phyloP scores from a whole-genome alignment of 2,888 invertebrate genomes.

The Sthenelais limicola region DNA sequence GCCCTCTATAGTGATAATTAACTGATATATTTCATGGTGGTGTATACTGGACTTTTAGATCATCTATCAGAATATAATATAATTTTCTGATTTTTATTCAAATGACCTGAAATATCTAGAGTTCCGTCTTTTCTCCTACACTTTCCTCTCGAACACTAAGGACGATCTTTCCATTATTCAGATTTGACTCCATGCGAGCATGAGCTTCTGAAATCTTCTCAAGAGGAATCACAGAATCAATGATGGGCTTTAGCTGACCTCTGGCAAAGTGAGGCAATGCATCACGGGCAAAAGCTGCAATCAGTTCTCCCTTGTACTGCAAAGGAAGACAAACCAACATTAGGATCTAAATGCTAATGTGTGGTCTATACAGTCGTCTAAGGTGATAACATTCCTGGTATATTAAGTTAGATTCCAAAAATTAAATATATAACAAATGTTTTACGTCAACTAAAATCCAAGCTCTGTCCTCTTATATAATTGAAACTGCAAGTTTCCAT shows the following conservation, averaged over 20 bases:
- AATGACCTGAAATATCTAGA: constrained; percentile 48
- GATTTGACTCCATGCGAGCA: constrained; percentile 65
- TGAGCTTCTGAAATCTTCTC: constrained; percentile 66
- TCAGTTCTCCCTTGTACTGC: constrained; percentile 69
- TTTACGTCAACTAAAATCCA: no score
- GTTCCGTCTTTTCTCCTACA: constrained; percentile 44
- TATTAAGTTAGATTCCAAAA: no score
- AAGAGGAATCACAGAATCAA: constrained; percentile 63
- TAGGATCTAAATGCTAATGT: not conserved
- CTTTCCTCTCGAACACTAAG: constrained; percentile 56
- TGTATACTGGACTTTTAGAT: no score
- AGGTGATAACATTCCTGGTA: no score
- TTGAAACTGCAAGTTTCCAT: no score
- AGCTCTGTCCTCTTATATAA: no score
- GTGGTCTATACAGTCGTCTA: no score
- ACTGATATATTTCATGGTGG: no score
- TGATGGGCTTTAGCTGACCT: constrained; percentile 62
- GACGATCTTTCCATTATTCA: constrained; percentile 69
- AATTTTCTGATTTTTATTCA: no score
- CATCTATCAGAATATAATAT: no score
- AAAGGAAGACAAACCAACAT: constrained; percentile 27
- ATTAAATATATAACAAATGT: no score
- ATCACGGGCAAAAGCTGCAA: constrained; percentile 59
- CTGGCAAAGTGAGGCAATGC: constrained; percentile 60
- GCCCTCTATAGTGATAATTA: no score